Evolutionary conservation across 2,113 vertebrate species (phyloP).

Genomic region (Eurystomus gularis): DNA sequence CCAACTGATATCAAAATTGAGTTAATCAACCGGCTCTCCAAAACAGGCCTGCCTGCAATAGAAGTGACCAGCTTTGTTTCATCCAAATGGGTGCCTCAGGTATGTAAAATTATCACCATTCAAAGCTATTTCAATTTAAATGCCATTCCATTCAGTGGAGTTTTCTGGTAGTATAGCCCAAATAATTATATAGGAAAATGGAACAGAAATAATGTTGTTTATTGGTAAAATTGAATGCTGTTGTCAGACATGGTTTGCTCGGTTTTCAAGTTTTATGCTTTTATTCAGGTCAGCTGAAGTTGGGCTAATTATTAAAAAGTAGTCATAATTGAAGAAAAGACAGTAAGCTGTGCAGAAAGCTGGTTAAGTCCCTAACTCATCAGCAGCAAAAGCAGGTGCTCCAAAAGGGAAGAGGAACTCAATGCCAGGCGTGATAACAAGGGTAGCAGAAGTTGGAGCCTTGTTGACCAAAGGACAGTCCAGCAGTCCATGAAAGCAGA

Average conservation of each 20-base stretch:
- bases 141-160: neutral
- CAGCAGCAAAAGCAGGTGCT: neutral
- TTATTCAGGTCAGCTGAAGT: neutral
- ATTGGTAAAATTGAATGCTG: neutral
- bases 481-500: neutral
- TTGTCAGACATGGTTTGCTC: neutral
- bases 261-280: neutral
- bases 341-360: neutral
- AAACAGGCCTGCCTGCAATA: slow-evolving; percentile 87
- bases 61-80: slow-evolving; percentile 97
- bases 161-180: neutral
- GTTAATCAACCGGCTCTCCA: slow-evolving; percentile 90
- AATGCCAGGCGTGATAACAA: neutral
- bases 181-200: neutral
- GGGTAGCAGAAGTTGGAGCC: neutral
- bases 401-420: neutral
- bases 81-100: slow-evolving; percentile 95
- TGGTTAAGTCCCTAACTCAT: neutral
- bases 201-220: neutral
- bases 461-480: neutral
- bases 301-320: neutral
- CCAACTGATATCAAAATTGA: slow-evolving; percentile 90
- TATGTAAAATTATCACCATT: slow-evolving; percentile 64
- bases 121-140: neutral
- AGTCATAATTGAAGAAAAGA: neutral